A percentile compares a stretch with the other conserved stretches of the same genome.
Evolutionary conservation across 2,888 invertebrate genomes (phyloP).

Genomic region (Macrophya annulata): DNA sequence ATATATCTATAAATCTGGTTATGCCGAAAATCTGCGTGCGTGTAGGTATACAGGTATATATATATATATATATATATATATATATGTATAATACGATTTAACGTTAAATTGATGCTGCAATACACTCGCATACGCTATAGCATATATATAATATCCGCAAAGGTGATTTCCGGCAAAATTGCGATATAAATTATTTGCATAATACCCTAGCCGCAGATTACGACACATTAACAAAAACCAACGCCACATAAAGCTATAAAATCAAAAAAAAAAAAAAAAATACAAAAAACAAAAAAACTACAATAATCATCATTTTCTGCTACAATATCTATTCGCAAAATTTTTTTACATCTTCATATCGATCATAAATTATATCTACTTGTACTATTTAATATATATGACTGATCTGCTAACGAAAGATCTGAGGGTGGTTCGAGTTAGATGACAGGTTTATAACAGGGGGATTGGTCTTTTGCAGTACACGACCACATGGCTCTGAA

Average conservation of each 20-base stretch:
- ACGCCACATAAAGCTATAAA: neutral
- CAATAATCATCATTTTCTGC: neutral
- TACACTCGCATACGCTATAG: neutral
- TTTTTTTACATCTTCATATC: neutral
- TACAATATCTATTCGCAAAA: neutral
- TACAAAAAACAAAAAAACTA: neutral
- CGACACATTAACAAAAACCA: slow-evolving; percentile 27
- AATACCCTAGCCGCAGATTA: slow-evolving; percentile 48
- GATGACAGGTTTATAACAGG: slow-evolving; percentile 40
- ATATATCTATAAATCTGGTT: slow-evolving; percentile 49
- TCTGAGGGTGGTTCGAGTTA: neutral
- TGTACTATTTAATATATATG: too few relatives aligned
- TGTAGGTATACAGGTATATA: too few relatives aligned
- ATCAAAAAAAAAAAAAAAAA: slow-evolving; percentile 4
- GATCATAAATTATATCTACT: too few relatives aligned
- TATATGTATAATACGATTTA: slow-evolving; percentile 31
- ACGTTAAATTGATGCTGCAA: neutral
- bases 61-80: too few relatives aligned
- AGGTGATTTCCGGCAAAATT: slow-evolving; percentile 43
- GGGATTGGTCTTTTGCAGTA: slow-evolving; percentile 20
- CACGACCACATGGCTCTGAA: neutral
- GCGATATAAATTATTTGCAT: slow-evolving; percentile 45
- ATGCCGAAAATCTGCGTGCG: neutral
- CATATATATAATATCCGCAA: neutral
- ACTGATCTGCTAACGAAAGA: neutral